These are phyloP conservation scores for Bibio marci DNA, from an alignment of 2,888 invertebrate species.

Conservation along the genomic window DNA sequence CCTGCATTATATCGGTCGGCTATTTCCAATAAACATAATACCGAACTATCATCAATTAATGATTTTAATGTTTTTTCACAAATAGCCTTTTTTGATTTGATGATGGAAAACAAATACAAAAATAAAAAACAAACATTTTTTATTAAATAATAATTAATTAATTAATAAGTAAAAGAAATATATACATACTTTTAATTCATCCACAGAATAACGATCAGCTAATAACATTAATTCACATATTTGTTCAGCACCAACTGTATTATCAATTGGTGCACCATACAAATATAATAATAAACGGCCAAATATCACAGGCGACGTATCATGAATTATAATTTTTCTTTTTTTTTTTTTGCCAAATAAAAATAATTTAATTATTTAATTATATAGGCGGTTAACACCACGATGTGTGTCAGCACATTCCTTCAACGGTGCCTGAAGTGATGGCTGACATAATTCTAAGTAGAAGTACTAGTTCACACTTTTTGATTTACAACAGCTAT, in stretches of 20 bases:
- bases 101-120: too few relatives aligned
- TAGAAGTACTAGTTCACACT: too few relatives aligned
- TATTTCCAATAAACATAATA: conserved; percentile 43
- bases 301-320: conserved; percentile 44
- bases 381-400: too few relatives aligned
- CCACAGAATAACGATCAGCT: conserved; percentile 43
- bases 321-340: conserved; percentile 49
- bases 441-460: too few relatives aligned
- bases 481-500: too few relatives aligned
- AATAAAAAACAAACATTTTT: neutral
- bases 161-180: too few relatives aligned
- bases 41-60: conserved; percentile 43
- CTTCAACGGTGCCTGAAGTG: neutral
- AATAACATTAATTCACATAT: conserved; percentile 44
- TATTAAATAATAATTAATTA: neutral
- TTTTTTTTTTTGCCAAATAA: too few relatives aligned
- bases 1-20: conserved; percentile 47
- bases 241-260: conserved; percentile 33
- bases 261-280: conserved; percentile 41
- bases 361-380: neutral
- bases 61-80: conserved; percentile 42
- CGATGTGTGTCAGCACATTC: too few relatives aligned
- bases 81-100: conserved; percentile 33
- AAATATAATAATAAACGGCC: conserved; percentile 42
- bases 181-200: conserved; percentile 35